A percentile compares a stretch with the other conserved stretches of the same genome.
phyloP scores from a whole-genome alignment of 2,797 vertebrate genomes.

The Babyrousa celebensis region DNA sequence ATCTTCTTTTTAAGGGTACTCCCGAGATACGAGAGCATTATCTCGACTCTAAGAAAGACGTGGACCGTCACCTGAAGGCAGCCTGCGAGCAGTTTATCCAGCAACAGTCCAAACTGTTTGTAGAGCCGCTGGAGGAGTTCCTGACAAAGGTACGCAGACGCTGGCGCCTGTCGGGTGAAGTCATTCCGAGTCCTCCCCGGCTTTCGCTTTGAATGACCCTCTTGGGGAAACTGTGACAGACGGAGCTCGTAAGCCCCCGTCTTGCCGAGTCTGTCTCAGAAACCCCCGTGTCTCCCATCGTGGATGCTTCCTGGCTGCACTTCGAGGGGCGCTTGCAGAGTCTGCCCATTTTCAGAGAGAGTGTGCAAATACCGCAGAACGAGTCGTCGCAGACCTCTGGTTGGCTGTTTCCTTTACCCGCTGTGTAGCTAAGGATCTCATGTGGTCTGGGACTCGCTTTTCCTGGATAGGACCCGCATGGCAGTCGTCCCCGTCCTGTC shows the following conservation, averaged over 20 bases:
- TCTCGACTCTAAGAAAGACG: slow-evolving; percentile 99
- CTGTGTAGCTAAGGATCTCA: not conserved
- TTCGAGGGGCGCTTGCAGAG: not conserved
- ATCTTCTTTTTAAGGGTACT: slow-evolving; percentile 94
- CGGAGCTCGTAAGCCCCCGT: not conserved
- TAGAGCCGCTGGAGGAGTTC: slow-evolving; percentile 97
- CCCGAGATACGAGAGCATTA: slow-evolving; percentile 99
- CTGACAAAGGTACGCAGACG: slow-evolving; percentile 96
- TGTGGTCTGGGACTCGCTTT: not conserved
- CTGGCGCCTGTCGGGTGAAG: not conserved
- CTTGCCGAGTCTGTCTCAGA: not conserved
- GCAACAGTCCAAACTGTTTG: slow-evolving; percentile 97
- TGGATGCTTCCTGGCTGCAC: not conserved
- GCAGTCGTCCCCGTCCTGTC: no score
- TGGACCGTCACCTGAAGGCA: slow-evolving; percentile 97
- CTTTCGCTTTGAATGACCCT: not conserved
- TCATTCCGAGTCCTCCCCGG: not conserved
- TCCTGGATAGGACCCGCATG: not conserved
- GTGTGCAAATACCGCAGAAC: not conserved
- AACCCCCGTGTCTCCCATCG: not conserved
- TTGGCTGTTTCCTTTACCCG: not conserved
- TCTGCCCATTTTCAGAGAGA: slow-evolving; percentile 34
- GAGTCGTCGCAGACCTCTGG: not conserved
- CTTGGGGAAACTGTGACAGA: not conserved
- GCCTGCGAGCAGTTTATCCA: slow-evolving; percentile 99